phyloP scores from a whole-genome alignment of 2,888 invertebrate species.

The Diarsia dahlii region DNA sequence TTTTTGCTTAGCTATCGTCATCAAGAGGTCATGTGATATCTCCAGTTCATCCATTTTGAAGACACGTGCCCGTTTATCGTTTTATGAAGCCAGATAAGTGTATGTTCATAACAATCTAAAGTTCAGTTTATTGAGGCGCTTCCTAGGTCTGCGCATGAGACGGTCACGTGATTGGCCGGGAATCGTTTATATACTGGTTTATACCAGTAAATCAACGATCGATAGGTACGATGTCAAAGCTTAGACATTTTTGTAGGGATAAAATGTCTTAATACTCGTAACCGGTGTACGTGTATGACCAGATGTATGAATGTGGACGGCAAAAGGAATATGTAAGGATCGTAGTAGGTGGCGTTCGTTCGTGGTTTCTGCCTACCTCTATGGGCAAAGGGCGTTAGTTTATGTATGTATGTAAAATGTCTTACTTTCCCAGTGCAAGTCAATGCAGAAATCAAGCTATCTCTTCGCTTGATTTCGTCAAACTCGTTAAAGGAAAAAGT shows the following conservation, averaged over 20 bases:
- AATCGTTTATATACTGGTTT: neutral
- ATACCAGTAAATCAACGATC: too few species aligned
- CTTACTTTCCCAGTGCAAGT: neutral
- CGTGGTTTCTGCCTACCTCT: too few species aligned
- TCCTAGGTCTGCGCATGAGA: constrained; percentile 51
- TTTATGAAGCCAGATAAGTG: constrained; percentile 42
- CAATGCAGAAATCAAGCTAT: neutral
- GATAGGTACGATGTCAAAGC: neutral
- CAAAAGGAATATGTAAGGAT: too few species aligned
- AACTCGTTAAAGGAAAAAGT: neutral
- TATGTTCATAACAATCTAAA: constrained; percentile 60
- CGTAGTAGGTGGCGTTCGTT: too few species aligned
- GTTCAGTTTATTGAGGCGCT: constrained; percentile 60
- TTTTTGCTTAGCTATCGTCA: constrained; percentile 1
- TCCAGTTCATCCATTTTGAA: constrained; percentile 40
- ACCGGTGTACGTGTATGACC: too few species aligned
- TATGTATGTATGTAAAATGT: too few species aligned
- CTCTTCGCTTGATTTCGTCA: neutral
- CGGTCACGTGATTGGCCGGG: constrained; percentile 32
- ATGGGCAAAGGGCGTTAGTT: too few species aligned
- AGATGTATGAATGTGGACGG: too few species aligned
- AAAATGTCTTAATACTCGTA: neutral
- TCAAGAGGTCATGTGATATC: constrained; percentile 42
- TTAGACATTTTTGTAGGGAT: neutral
- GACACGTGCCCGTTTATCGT: constrained; percentile 55